Conservation (phyloP, 2,797 vertebrate species). For the Hypotaenidia philippensis region DNA sequence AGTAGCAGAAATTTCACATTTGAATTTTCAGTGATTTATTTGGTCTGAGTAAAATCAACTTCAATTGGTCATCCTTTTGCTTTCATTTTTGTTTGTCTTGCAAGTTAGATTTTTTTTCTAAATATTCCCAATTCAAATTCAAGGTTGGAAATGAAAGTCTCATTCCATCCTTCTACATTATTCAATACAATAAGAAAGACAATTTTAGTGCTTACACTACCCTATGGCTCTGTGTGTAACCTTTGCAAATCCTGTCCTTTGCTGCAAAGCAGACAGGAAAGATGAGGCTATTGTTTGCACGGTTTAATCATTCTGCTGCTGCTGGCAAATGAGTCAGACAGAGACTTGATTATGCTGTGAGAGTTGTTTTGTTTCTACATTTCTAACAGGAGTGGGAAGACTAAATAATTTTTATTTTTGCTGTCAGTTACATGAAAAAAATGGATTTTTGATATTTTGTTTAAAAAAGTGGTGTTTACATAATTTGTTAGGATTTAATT, state of each 20-base stretch:
- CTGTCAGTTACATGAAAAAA: not conserved
- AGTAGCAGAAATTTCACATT: not conserved
- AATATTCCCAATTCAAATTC: not conserved
- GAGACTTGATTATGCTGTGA: not conserved
- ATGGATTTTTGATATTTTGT: not conserved
- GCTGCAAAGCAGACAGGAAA: not conserved
- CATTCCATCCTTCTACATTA: not conserved
- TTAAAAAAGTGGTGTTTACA: not conserved
- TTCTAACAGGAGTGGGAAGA: not conserved
- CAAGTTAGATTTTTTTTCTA: not conserved
- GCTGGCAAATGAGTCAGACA: not conserved
- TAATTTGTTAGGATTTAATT: not conserved
- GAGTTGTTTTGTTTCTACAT: not conserved
- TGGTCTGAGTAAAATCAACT: not conserved
- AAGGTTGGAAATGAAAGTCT: not conserved
- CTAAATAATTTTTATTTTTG: not conserved
- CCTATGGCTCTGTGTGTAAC: not conserved
- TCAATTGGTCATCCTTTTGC: not conserved
- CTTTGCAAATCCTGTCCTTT: not conserved
- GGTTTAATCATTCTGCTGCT: not conserved
- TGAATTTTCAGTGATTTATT: not conserved
- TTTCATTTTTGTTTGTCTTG: not conserved
- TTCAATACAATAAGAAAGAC: not conserved
- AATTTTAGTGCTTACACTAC: not conserved
- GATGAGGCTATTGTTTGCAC: not conserved